Percentiles rank a stretch among this genome's conserved stretches.
Evolutionary conservation across 64 coral and sea anemone genomes (phyloP).

Genomic region (Porites australiensis): DNA sequence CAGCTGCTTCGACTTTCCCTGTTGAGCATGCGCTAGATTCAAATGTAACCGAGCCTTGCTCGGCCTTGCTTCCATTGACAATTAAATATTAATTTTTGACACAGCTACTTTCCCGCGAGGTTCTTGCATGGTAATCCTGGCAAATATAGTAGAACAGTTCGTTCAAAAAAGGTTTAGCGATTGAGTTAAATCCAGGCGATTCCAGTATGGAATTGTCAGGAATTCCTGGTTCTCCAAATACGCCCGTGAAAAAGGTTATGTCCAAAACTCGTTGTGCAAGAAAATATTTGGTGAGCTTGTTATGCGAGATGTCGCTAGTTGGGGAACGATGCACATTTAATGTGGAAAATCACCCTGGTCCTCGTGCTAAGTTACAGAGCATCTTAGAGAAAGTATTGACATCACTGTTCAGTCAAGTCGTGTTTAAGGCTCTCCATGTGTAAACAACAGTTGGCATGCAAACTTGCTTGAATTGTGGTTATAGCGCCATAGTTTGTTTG

Average conservation of each 20-base stretch:
- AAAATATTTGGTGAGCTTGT: background rate
- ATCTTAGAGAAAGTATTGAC: background rate
- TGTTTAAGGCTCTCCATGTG: too few species aligned
- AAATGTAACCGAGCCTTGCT: constrained; percentile 17
- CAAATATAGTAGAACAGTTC: background rate
- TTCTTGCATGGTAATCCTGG: background rate
- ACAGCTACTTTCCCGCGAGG: background rate
- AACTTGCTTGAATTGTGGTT: too few species aligned
- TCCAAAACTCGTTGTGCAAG: background rate
- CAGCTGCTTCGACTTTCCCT: too few species aligned
- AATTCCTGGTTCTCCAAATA: background rate
- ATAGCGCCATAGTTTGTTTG: too few species aligned
- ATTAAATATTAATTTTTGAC: background rate
- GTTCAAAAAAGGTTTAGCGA: background rate
- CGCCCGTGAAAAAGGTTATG: background rate
- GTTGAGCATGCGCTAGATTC: background rate
- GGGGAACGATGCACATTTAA: background rate
- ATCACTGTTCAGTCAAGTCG: too few species aligned
- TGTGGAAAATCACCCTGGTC: background rate
- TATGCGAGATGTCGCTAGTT: background rate
- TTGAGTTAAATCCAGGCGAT: background rate
- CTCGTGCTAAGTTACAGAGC: background rate
- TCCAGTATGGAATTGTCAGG: background rate
- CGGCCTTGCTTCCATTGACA: background rate
- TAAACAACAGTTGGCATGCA: too few species aligned